phyloP scores from a whole-genome alignment of 2,113 vertebrate species.

The Dasypus novemcinctus region DNA sequence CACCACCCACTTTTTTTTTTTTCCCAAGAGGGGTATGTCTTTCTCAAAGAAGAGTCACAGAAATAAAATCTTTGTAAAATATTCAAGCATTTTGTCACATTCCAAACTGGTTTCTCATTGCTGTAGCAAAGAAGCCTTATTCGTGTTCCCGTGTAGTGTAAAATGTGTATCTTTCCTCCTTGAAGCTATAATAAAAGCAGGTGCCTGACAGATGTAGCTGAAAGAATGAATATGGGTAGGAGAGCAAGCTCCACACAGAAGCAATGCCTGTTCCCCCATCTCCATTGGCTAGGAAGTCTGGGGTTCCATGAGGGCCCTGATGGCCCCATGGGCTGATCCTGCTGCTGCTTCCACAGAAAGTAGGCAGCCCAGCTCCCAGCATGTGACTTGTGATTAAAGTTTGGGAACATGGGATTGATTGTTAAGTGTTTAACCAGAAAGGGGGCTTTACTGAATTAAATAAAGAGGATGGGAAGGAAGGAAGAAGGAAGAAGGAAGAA shows the following conservation, averaged over 20 bases:
- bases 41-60: conserved; percentile 74
- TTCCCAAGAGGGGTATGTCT: conserved; percentile 65
- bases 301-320: accelerated
- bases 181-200: conserved; percentile 71
- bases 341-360: neutral
- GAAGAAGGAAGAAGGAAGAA: too few species aligned
- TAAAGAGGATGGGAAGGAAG: conserved; percentile 75
- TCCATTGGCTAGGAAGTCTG: neutral
- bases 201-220: conserved; percentile 15
- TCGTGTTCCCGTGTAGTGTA: conserved; percentile 83
- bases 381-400: conserved; percentile 50
- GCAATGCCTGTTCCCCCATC: too few species aligned
- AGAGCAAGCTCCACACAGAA: too few species aligned
- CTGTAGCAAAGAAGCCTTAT: conserved; percentile 78
- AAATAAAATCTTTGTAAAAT: conserved; percentile 74
- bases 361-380: conserved; percentile 58
- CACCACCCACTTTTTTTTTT: conserved; percentile 68
- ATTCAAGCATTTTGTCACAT: conserved; percentile 79
- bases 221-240: too few species aligned
- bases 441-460: conserved; percentile 77
- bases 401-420: conserved; percentile 78
- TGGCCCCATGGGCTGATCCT: neutral
- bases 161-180: conserved; percentile 80
- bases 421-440: conserved; percentile 54
- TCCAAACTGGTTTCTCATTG: conserved; percentile 72